A percentile compares a stretch with the other conserved stretches of the same genome.
Conservation (phyloP, 2,888 invertebrate species). For the Melieria picta region DNA sequence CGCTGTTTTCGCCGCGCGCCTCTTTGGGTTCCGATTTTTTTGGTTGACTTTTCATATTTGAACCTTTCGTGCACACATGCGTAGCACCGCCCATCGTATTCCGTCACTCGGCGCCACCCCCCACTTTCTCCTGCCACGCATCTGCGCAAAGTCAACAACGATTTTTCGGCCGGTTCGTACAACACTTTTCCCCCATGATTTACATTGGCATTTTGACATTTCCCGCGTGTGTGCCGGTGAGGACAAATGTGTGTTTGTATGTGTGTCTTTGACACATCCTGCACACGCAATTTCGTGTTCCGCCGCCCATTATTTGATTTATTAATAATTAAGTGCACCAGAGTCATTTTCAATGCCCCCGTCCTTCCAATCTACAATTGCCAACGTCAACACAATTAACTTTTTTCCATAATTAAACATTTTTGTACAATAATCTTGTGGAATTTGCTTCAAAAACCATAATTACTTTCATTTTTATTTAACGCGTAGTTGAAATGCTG, state of each 20-base stretch:
- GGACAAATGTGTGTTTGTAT: constrained; percentile 34
- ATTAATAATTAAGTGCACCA: constrained; percentile 57
- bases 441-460: no score
- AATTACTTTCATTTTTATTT: no score
- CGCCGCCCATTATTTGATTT: constrained; percentile 54
- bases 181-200: constrained; percentile 11
- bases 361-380: not conserved
- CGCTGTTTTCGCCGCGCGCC: not conserved
- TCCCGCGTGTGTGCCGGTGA: not conserved
- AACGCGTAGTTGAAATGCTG: no score
- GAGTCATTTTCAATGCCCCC: constrained; percentile 42
- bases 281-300: constrained; percentile 34
- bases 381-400: no score
- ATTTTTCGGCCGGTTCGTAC: not conserved
- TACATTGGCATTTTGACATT: constrained; percentile 1
- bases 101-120: no score
- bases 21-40: not conserved
- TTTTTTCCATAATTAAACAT: no score
- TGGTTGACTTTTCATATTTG: not conserved
- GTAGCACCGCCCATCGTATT: not conserved
- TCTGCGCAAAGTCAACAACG: no score
- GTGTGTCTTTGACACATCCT: constrained; percentile 55
- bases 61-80: not conserved
- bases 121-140: no score
- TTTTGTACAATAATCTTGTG: no score